phyloP scores from a whole-genome alignment of 2,888 invertebrate species.

The Agrochola macilenta region DNA sequence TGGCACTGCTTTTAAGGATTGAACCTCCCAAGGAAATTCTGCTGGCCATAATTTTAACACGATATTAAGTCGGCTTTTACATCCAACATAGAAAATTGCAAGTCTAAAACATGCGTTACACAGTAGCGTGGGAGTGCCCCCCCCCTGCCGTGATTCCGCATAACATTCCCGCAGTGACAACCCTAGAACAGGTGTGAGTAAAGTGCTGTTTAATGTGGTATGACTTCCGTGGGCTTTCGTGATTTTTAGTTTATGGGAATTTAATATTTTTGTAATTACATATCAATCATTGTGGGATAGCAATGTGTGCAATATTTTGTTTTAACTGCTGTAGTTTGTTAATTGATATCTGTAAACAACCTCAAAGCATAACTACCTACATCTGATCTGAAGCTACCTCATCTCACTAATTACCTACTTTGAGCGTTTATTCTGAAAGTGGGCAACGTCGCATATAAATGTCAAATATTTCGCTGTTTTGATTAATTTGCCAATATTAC shows the following conservation, averaged over 20 bases:
- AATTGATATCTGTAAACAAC: not conserved
- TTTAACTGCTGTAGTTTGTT: not conserved
- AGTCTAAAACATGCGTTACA: not conserved
- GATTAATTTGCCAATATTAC: too few relatives aligned
- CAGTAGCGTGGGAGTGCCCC: constrained; percentile 24
- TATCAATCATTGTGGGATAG: constrained; percentile 22
- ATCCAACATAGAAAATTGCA: not conserved
- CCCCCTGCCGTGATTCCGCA: constrained; percentile 32
- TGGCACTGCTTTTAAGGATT: too few relatives aligned
- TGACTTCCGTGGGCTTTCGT: constrained; percentile 41
- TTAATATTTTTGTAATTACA: constrained; percentile 16
- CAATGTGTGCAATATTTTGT: not conserved
- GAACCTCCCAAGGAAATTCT: not conserved
- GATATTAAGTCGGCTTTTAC: too few relatives aligned
- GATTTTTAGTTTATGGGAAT: constrained; percentile 45
- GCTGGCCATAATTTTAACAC: not conserved
- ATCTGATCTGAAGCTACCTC: not conserved
- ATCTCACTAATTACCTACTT: not conserved
- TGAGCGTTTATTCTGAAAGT: too few relatives aligned
- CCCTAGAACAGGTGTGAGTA: constrained; percentile 65
- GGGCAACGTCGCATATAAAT: too few relatives aligned
- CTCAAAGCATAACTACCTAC: not conserved
- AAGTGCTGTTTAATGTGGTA: constrained; percentile 34
- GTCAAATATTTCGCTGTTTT: too few relatives aligned
- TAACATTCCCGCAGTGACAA: constrained; percentile 56